Conservation (phyloP, 2,888 invertebrate species). For the Epirrhoe alternata region DNA sequence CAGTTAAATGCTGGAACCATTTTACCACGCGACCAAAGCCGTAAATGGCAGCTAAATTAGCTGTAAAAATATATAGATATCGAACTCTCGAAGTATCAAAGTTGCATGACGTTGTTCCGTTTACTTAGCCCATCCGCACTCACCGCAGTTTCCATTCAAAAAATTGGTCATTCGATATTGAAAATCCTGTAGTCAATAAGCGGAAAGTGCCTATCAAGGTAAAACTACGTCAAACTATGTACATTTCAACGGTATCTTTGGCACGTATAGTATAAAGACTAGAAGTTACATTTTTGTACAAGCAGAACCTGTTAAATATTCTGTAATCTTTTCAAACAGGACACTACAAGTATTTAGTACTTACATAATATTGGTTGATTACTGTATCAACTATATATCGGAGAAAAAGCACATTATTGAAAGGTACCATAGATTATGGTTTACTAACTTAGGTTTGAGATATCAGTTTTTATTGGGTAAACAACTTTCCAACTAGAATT, state of each 20-base stretch:
- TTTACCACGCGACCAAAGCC: too few relatives aligned
- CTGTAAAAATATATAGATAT: neutral
- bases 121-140: slow-evolving; percentile 17
- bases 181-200: slow-evolving; percentile 33
- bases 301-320: neutral
- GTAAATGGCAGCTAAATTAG: neutral
- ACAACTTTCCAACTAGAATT: slow-evolving; percentile 27
- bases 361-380: neutral
- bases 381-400: neutral
- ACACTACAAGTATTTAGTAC: neutral
- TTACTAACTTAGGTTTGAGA: neutral
- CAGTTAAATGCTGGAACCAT: too few relatives aligned
- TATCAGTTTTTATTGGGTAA: slow-evolving; percentile 22
- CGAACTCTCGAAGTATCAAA: neutral
- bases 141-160: slow-evolving; percentile 33
- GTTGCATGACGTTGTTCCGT: slow-evolving; percentile 16
- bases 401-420: neutral
- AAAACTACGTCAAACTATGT: slow-evolving; percentile 23
- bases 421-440: too few relatives aligned
- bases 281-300: neutral
- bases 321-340: neutral
- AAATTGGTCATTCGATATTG: slow-evolving; percentile 35
- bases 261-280: neutral
- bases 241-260: slow-evolving; percentile 9
- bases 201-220: slow-evolving; percentile 26